phyloP scores from a whole-genome alignment of 2,888 invertebrate species.

The Cybosia mesomella region DNA sequence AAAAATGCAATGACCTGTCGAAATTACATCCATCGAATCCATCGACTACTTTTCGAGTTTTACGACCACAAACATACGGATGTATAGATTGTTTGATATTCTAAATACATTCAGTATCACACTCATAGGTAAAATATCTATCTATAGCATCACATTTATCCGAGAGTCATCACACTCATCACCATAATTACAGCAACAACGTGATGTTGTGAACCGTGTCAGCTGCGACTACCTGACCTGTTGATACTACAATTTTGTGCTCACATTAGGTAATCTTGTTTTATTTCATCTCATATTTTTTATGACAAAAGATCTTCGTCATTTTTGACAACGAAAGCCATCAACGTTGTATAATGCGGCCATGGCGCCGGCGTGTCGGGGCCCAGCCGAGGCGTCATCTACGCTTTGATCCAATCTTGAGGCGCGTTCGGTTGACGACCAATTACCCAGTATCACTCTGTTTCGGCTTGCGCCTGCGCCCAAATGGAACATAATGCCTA shows the following conservation, averaged over 20 bases:
- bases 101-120: neutral
- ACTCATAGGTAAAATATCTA: neutral
- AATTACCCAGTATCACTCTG: slow-evolving; percentile 86
- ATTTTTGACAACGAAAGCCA: slow-evolving; percentile 87
- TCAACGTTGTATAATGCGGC: slow-evolving; percentile 83
- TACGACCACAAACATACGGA: too few relatives aligned
- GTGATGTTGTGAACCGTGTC: slow-evolving; percentile 40
- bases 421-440: slow-evolving; percentile 78
- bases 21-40: too few relatives aligned
- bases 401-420: slow-evolving; percentile 81
- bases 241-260: slow-evolving; percentile 79
- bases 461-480: slow-evolving; percentile 76
- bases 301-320: slow-evolving; percentile 85
- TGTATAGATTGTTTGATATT: neutral
- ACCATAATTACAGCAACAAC: slow-evolving; percentile 38
- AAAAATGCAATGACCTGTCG: too few relatives aligned
- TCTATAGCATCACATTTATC: slow-evolving; percentile 10
- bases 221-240: slow-evolving; percentile 71
- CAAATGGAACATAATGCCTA: slow-evolving; percentile 86
- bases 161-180: slow-evolving; percentile 21
- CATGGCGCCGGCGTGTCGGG: slow-evolving; percentile 82
- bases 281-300: slow-evolving; percentile 81
- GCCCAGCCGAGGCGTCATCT: slow-evolving; percentile 70
- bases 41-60: too few relatives aligned
- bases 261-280: slow-evolving; percentile 81